A percentile compares a stretch with the other conserved stretches of the same genome.
Evolutionary conservation across 2,113 vertebrate genomes (phyloP).

Genomic region (Syngnathoides biaculeatus): DNA sequence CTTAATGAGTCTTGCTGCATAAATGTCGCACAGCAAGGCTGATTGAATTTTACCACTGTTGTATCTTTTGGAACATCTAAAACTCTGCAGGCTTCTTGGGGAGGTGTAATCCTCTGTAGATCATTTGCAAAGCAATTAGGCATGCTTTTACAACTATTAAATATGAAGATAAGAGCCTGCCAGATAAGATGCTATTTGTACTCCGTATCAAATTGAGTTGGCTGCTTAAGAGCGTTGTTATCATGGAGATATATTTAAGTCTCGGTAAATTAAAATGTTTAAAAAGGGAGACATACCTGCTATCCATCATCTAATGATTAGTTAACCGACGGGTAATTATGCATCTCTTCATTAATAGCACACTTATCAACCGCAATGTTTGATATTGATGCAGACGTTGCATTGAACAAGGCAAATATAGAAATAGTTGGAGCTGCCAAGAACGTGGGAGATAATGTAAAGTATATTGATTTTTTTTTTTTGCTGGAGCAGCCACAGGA

Average conservation of each 20-base stretch:
- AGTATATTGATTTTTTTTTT: slow-evolving; percentile 33
- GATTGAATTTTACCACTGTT: slow-evolving; percentile 43
- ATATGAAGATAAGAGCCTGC: slow-evolving; percentile 62
- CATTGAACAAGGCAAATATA: slow-evolving; percentile 53
- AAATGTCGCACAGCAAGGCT: slow-evolving; percentile 32
- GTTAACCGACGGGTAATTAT: slow-evolving; percentile 51
- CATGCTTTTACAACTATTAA: slow-evolving; percentile 66
- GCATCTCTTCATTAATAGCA: slow-evolving; percentile 54
- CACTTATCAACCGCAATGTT: slow-evolving; percentile 44
- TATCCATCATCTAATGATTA: slow-evolving; percentile 58
- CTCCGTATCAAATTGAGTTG: slow-evolving; percentile 62
- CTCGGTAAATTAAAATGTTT: slow-evolving; percentile 60
- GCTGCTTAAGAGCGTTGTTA: slow-evolving; percentile 67
- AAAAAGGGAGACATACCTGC: slow-evolving; percentile 52
- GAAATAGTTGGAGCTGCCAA: slow-evolving; percentile 58
- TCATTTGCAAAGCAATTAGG: slow-evolving; percentile 71
- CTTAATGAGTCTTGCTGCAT: slow-evolving; percentile 17
- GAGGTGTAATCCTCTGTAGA: slow-evolving; percentile 66
- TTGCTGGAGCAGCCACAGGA: slow-evolving; percentile 12
- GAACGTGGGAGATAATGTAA: slow-evolving; percentile 38
- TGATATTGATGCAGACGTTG: slow-evolving; percentile 48
- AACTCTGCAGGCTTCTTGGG: slow-evolving; percentile 44
- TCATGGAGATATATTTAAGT: slow-evolving; percentile 61
- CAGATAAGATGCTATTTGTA: slow-evolving; percentile 70
- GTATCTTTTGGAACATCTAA: slow-evolving; percentile 52